Percentiles rank a stretch among this genome's conserved stretches.
phyloP scores from a whole-genome alignment of 2,797 vertebrate species.

The Agapornis canus region DNA sequence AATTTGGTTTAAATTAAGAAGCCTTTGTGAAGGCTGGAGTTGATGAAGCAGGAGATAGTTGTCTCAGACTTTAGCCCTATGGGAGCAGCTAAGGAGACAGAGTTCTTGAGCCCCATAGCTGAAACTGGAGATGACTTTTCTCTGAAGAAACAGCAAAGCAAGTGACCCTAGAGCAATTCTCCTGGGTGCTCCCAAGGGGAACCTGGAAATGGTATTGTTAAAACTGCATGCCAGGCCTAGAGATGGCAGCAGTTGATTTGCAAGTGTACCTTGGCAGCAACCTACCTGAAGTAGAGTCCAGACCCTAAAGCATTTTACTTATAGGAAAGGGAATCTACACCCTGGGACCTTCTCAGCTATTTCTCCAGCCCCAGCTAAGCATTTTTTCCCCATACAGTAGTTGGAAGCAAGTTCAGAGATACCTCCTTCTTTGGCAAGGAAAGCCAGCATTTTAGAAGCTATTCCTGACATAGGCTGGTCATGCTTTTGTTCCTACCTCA shows the following conservation, averaged over 20 bases:
- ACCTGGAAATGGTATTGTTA: neutral
- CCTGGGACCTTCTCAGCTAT: neutral
- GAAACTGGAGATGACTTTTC: neutral
- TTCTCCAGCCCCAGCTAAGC: neutral
- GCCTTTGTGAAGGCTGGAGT: neutral
- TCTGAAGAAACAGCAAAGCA: neutral
- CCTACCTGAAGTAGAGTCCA: neutral
- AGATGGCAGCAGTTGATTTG: neutral
- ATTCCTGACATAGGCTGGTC: neutral
- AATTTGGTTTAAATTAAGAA: neutral
- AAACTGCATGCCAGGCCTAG: neutral
- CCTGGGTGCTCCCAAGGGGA: neutral
- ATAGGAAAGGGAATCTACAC: neutral
- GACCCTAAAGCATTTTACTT: neutral
- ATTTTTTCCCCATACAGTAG: neutral
- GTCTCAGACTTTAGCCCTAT: neutral
- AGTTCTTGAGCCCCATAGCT: neutral
- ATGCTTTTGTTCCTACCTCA: neutral
- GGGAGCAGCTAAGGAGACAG: neutral
- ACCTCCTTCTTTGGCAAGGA: neutral
- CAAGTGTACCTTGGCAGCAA: neutral
- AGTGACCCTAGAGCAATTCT: neutral
- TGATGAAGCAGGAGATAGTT: neutral
- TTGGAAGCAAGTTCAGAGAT: neutral
- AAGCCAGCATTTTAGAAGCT: neutral